Percentiles rank a stretch among this genome's conserved stretches.
These are phyloP conservation scores for Exephanes ischioxanthus DNA, from an alignment of 2,888 invertebrate genomes.

Conservation along the genomic window DNA sequence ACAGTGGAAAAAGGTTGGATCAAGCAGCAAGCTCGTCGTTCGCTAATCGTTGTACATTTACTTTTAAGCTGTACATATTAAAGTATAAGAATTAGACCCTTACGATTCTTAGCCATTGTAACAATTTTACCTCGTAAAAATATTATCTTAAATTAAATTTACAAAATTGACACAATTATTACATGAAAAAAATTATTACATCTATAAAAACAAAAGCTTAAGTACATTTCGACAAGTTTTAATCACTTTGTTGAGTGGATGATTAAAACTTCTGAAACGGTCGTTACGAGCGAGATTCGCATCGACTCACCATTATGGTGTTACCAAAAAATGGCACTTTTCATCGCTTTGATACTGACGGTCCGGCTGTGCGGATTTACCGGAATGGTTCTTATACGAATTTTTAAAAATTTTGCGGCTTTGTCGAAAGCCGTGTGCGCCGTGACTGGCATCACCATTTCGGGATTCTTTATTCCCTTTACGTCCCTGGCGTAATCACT, in stretches of 20 bases:
- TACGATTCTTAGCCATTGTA: no score
- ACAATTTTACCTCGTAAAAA: background rate
- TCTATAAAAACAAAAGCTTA: background rate
- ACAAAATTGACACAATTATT: background rate
- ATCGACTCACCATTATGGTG: slow-evolving; percentile 93
- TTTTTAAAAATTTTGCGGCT: slow-evolving; percentile 93
- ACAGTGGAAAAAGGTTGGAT: no score
- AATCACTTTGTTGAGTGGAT: background rate
- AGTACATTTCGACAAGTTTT: background rate
- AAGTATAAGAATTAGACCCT: no score
- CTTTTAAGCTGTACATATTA: no score
- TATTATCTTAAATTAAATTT: background rate
- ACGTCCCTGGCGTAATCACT: slow-evolving; percentile 93
- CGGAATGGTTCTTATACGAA: slow-evolving; percentile 92
- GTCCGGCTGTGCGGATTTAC: slow-evolving; percentile 91
- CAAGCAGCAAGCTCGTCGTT: no score
- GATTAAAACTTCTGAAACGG: background rate
- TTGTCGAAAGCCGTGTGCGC: slow-evolving; percentile 99
- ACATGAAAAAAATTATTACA: background rate
- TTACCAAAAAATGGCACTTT: slow-evolving; percentile 92
- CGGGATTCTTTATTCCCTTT: slow-evolving; percentile 93
- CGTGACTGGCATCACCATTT: slow-evolving; percentile 95
- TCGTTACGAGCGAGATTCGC: background rate
- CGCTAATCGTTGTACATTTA: no score
- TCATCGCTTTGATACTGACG: slow-evolving; percentile 92